Conservation (phyloP, 2,113 vertebrate species). For the Clarias gariepinus region DNA sequence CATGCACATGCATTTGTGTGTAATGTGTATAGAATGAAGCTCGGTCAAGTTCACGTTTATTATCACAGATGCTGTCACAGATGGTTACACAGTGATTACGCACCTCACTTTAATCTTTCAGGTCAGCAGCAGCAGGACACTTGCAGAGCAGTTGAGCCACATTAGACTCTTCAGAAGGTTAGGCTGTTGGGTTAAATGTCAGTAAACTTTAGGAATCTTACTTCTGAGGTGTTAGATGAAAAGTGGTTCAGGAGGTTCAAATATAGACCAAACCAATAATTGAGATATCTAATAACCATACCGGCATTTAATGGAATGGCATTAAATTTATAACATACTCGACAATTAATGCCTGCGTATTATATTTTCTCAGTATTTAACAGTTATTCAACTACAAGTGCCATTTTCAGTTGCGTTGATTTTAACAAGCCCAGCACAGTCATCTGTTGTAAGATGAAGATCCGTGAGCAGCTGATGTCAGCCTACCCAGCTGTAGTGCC, state of each 20-base stretch:
- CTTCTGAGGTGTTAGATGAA: not conserved
- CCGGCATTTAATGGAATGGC: not conserved
- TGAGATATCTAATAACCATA: not conserved
- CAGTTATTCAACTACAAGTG: not conserved
- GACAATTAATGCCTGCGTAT: not conserved
- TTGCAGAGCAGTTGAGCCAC: conserved; percentile 23
- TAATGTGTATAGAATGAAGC: conserved; percentile 13
- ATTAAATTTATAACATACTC: not conserved
- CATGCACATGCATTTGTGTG: conserved; percentile 9
- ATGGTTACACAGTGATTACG: conserved; percentile 31
- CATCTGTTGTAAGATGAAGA: conserved; percentile 47
- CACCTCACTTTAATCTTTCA: conserved; percentile 36
- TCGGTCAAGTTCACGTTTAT: conserved; percentile 52
- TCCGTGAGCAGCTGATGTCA: conserved; percentile 47
- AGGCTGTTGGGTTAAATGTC: not conserved
- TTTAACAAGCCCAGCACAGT: conserved; percentile 30
- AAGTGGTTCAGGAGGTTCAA: conserved; percentile 20
- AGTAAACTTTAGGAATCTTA: not conserved
- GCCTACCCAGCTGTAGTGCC: conserved; percentile 48
- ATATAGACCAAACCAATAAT: not conserved
- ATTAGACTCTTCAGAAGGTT: conserved; percentile 17
- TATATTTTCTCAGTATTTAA: not conserved
- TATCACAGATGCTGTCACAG: conserved; percentile 40
- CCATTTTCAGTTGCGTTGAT: conserved; percentile 32
- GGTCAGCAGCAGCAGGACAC: conserved; percentile 43